Evolutionary conservation across 2,113 vertebrate species (phyloP).

Genomic region (Microcebus murinus): DNA sequence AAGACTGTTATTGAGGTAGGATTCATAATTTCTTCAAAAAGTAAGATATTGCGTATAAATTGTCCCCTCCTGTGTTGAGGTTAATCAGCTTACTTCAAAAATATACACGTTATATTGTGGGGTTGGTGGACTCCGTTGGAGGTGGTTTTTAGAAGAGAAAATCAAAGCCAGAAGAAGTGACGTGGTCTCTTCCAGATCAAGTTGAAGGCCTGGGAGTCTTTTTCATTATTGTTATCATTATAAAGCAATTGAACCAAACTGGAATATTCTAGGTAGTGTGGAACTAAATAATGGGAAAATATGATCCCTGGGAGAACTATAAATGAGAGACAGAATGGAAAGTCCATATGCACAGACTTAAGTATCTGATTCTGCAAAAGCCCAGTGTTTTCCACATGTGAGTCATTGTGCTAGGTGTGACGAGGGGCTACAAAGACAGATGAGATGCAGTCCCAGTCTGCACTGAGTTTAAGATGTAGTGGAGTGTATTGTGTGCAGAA

Average conservation of each 20-base stretch:
- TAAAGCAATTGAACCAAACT: neutral
- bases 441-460: neutral
- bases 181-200: neutral
- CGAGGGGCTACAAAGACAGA: neutral
- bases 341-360: neutral
- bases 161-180: conserved; percentile 1
- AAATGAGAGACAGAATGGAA: neutral
- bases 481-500: neutral
- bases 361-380: neutral
- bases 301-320: neutral
- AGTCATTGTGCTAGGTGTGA: neutral
- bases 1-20: neutral
- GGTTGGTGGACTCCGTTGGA: neutral
- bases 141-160: conserved; percentile 32
- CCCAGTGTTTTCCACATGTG: neutral
- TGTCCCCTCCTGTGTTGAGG: neutral
- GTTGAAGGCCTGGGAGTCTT: neutral
- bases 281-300: neutral
- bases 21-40: conserved; percentile 32
- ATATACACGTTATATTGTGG: neutral
- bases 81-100: neutral
- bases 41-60: neutral
- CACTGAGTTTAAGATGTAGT: neutral
- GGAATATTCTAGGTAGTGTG: neutral
- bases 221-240: neutral